These are phyloP conservation scores for Brotula barbata DNA, from an alignment of 2,797 vertebrate genomes.

Conservation along the genomic window DNA sequence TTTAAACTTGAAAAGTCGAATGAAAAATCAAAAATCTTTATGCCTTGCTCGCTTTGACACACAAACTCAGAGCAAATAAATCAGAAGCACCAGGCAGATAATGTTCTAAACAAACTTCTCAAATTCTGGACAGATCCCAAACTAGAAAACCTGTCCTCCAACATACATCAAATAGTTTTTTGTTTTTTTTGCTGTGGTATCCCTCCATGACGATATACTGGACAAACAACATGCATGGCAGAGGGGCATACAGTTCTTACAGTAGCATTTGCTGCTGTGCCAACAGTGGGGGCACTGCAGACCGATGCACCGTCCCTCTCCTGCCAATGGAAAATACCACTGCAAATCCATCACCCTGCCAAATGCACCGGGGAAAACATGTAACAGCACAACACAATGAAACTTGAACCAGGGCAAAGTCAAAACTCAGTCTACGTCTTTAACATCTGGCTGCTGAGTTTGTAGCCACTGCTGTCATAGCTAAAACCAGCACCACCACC, in stretches of 20 bases:
- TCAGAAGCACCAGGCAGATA: background rate
- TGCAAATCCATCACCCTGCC: conserved; percentile 49
- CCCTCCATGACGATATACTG: background rate
- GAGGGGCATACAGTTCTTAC: conserved; percentile 39
- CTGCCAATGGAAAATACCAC: conserved; percentile 68
- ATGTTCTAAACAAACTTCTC: conserved; percentile 17
- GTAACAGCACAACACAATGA: conserved; percentile 14
- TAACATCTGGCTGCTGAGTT: background rate
- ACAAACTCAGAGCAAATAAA: conserved; percentile 26
- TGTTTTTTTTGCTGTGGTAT: too few relatives aligned
- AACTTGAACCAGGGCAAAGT: conserved; percentile 19
- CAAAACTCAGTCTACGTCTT: conserved; percentile 17
- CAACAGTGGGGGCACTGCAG: conserved; percentile 31
- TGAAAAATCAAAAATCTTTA: too few relatives aligned
- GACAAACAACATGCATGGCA: conserved; percentile 21
- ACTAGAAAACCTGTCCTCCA: background rate
- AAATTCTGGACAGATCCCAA: conserved; percentile 3
- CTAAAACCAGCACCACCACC: conserved; percentile 13
- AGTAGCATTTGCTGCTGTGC: conserved; percentile 48
- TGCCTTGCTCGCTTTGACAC: conserved; percentile 20
- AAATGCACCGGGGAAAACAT: conserved; percentile 22
- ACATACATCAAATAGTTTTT: background rate
- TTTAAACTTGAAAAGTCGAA: too few relatives aligned
- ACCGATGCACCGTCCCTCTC: conserved; percentile 23
- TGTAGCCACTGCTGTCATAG: conserved; percentile 6